Conservation (phyloP, 2,113 vertebrate species). For the Genyomyrus donnyi region DNA sequence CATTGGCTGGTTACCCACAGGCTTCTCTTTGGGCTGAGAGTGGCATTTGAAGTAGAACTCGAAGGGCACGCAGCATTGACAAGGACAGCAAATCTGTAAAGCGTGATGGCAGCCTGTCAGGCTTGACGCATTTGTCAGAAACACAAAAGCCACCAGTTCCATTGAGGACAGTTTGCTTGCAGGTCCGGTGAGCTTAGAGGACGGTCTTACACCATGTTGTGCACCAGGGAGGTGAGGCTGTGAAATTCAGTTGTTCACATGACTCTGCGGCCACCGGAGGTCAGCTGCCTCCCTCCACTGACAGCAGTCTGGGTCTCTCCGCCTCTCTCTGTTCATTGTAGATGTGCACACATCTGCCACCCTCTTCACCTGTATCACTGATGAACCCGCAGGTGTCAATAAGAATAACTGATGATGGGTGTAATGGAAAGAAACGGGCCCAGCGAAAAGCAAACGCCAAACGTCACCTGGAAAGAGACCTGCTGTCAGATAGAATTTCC, state of each 20-base stretch:
- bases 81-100: not conserved
- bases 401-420: slow-evolving; percentile 22
- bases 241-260: not conserved
- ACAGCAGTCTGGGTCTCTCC: not conserved
- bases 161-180: not conserved
- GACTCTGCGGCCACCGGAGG: not conserved
- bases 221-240: not conserved
- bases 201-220: not conserved
- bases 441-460: not conserved
- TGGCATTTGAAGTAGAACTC: not conserved
- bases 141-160: not conserved
- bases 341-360: slow-evolving; percentile 11
- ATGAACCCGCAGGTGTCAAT: slow-evolving; percentile 25
- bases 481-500: slow-evolving; percentile 13
- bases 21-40: not conserved
- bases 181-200: not conserved
- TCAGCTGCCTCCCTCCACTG: not conserved
- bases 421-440: slow-evolving; percentile 10
- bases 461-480: slow-evolving; percentile 4
- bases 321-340: slow-evolving; percentile 15
- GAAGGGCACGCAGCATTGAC: not conserved
- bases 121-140: not conserved
- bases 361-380: slow-evolving; percentile 34
- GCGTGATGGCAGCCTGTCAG: not conserved
- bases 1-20: not conserved